Evolutionary conservation across 2,113 vertebrate genomes (phyloP).

Genomic region (Pachycephala philippinensis): DNA sequence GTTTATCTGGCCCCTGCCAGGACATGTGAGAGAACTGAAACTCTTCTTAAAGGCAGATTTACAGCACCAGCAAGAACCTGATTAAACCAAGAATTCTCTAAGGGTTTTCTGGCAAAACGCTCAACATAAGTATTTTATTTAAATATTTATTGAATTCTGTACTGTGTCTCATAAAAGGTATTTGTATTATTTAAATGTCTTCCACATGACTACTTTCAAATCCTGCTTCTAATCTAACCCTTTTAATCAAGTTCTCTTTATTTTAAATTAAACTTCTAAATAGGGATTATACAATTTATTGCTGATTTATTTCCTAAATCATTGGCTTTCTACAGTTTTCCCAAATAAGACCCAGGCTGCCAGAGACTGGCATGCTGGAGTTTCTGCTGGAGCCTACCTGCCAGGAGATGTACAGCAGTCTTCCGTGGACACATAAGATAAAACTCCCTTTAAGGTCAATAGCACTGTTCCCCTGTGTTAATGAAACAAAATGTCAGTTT

Average conservation of each 20-base stretch:
- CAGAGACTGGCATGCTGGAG: neutral
- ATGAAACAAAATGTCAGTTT: neutral
- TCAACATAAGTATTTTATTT: neutral
- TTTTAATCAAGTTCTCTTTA: neutral
- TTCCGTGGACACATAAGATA: neutral
- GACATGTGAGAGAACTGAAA: neutral
- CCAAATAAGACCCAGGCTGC: neutral
- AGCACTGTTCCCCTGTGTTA: neutral
- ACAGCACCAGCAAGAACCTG: neutral
- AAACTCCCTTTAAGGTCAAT: neutral
- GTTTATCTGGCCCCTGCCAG: neutral
- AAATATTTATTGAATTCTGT: neutral
- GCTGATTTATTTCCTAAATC: neutral
- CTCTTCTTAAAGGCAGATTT: neutral
- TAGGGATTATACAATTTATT: neutral
- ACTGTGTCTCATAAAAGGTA: neutral
- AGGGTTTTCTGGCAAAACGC: neutral
- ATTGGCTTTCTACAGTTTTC: neutral
- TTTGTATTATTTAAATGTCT: conserved; percentile 17
- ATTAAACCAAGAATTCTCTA: neutral
- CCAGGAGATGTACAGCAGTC: neutral
- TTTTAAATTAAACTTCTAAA: conserved; percentile 5
- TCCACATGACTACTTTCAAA: neutral
- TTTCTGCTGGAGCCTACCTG: neutral
- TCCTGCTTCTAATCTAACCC: neutral